A percentile compares a stretch with the other conserved stretches of the same genome.
Evolutionary conservation across 2,113 vertebrate species (phyloP).

Genomic region (Albula glossodonta): DNA sequence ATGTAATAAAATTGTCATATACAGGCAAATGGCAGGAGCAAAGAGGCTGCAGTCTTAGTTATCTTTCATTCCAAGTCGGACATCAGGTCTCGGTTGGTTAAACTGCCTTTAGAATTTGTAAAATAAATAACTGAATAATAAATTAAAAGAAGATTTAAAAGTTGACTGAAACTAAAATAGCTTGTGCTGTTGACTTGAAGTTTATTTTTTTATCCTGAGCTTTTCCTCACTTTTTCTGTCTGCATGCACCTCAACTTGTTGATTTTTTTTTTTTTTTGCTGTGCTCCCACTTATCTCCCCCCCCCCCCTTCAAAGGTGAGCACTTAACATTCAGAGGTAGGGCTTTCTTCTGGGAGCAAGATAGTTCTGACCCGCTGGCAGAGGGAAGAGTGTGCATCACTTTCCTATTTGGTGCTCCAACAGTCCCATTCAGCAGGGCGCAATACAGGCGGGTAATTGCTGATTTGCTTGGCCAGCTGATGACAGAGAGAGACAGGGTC

Average conservation of each 20-base stretch:
- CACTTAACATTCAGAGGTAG: conserved; percentile 30
- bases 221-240: background rate
- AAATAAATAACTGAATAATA: background rate
- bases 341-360: conserved; percentile 32
- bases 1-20: background rate
- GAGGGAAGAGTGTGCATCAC: conserved; percentile 26
- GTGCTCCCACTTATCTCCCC: background rate
- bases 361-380: conserved; percentile 35
- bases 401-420: conserved; percentile 45
- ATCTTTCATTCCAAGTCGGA: background rate
- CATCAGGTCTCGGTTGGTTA: background rate
- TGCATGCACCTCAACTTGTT: conserved; percentile 32
- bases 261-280: background rate
- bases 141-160: background rate
- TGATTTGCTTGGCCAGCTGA: conserved; percentile 52
- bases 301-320: conserved; percentile 7
- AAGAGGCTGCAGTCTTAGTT: background rate
- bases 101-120: background rate
- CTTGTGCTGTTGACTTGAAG: background rate
- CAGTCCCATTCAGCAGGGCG: conserved; percentile 53
- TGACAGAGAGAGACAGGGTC: conserved; percentile 23
- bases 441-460: conserved; percentile 53
- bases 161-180: background rate
- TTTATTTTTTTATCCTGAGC: background rate
- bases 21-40: background rate